These are phyloP conservation scores for Hyphantria cunea DNA, from an alignment of 1,140 invertebrate genomes.

Conservation along the genomic window DNA sequence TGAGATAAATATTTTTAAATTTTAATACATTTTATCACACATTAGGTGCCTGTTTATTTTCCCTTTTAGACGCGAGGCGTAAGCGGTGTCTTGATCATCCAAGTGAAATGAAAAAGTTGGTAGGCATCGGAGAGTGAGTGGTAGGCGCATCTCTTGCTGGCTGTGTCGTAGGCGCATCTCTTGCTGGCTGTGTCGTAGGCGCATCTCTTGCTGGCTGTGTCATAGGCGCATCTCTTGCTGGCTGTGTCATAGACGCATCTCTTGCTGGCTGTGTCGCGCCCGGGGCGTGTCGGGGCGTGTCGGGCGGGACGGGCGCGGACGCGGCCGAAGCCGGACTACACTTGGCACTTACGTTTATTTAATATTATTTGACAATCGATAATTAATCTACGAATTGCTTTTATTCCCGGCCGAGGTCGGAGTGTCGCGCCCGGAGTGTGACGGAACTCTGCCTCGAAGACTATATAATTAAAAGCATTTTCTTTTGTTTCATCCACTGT, in stretches of 20 bases:
- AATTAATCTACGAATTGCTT: too few relatives aligned
- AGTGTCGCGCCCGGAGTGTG: neutral
- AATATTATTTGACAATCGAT: too few relatives aligned
- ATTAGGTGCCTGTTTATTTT: too few relatives aligned
- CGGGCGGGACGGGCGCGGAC: constrained; percentile 8
- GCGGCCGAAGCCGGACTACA: neutral
- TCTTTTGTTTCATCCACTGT: constrained; percentile 81
- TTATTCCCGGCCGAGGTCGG: too few relatives aligned
- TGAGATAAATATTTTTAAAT: too few relatives aligned
- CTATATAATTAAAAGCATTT: constrained; percentile 64
- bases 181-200: constrained; percentile 11
- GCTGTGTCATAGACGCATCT: neutral
- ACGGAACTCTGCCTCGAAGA: constrained; percentile 12
- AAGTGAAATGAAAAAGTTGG: too few relatives aligned
- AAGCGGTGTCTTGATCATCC: too few relatives aligned
- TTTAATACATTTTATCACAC: too few relatives aligned
- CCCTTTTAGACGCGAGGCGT: too few relatives aligned
- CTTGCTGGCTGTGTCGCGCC: constrained; percentile 25
- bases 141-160: constrained; percentile 13
- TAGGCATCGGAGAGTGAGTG: neutral
- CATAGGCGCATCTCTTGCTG: too few relatives aligned
- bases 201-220: constrained; percentile 13
- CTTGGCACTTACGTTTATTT: neutral
- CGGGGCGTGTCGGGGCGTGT: constrained; percentile 29
- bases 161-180: constrained; percentile 2